Evolutionary conservation across 1,140 invertebrate species (phyloP).

Genomic region (Drosophila teissieri): DNA sequence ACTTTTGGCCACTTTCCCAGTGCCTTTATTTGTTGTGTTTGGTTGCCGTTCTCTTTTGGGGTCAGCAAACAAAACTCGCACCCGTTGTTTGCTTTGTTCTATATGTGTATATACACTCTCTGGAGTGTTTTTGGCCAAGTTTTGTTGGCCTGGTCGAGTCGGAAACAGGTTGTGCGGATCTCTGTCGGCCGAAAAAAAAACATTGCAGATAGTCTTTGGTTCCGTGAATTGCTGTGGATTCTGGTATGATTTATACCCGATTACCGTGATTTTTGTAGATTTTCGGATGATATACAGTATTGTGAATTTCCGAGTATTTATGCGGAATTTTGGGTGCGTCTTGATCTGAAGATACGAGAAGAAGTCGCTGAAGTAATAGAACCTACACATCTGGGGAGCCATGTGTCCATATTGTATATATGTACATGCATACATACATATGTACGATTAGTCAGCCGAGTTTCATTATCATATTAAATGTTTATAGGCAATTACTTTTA

Average conservation of each 20-base stretch:
- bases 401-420: neutral
- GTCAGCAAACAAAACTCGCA: slow-evolving; percentile 21
- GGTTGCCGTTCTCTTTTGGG: slow-evolving; percentile 4
- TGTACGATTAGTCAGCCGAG: neutral
- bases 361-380: neutral
- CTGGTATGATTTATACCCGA: slow-evolving; percentile 21
- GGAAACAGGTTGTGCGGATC: slow-evolving; percentile 18
- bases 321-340: neutral
- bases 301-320: neutral
- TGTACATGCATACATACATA: too few species aligned
- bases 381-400: neutral
- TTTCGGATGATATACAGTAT: neutral
- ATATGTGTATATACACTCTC: slow-evolving; percentile 17
- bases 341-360: neutral
- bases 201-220: slow-evolving; percentile 5
- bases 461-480: neutral
- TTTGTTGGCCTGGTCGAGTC: slow-evolving; percentile 11
- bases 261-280: slow-evolving; percentile 1
- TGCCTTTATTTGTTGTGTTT: neutral
- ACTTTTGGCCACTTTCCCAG: slow-evolving; percentile 9
- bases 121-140: slow-evolving; percentile 34
- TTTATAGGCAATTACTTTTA: neutral
- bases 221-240: slow-evolving; percentile 6
- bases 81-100: slow-evolving; percentile 10
- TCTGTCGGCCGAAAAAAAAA: slow-evolving; percentile 3